phyloP scores from a whole-genome alignment of 2,888 invertebrate species.

The Tridacna gigas region DNA sequence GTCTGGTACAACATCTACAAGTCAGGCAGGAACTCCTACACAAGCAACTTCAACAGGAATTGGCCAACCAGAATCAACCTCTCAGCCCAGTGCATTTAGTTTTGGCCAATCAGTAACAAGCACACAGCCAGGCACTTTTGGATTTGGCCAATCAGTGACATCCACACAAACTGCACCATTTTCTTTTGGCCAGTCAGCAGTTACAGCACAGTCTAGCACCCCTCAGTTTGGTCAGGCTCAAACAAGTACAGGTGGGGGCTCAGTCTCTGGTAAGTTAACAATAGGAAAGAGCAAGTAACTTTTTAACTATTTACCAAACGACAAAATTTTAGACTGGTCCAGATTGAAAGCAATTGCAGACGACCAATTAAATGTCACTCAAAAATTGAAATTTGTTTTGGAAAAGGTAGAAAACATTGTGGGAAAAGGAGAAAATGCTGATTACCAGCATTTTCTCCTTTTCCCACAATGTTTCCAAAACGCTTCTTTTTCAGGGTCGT shows the following conservation, averaged over 20 bases:
- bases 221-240: slow-evolving; percentile 44
- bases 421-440: neutral
- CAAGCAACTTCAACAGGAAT: slow-evolving; percentile 18
- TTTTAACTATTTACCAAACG: too few species aligned
- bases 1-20: slow-evolving; percentile 1
- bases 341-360: too few species aligned
- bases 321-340: too few species aligned
- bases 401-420: neutral
- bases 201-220: slow-evolving; percentile 8
- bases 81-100: slow-evolving; percentile 5
- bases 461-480: neutral
- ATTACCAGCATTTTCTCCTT: neutral
- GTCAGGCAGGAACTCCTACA: slow-evolving; percentile 17
- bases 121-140: slow-evolving; percentile 1
- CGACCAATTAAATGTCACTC: too few species aligned
- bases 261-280: neutral
- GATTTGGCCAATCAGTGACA: slow-evolving; percentile 11
- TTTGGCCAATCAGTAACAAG: slow-evolving; percentile 13
- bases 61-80: slow-evolving; percentile 23
- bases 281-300: too few species aligned
- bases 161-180: slow-evolving; percentile 18
- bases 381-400: too few species aligned
- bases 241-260: neutral
- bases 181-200: slow-evolving; percentile 44
- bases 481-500: neutral